phyloP scores from a whole-genome alignment of 2,113 vertebrate species.

The Ailurus styani region DNA sequence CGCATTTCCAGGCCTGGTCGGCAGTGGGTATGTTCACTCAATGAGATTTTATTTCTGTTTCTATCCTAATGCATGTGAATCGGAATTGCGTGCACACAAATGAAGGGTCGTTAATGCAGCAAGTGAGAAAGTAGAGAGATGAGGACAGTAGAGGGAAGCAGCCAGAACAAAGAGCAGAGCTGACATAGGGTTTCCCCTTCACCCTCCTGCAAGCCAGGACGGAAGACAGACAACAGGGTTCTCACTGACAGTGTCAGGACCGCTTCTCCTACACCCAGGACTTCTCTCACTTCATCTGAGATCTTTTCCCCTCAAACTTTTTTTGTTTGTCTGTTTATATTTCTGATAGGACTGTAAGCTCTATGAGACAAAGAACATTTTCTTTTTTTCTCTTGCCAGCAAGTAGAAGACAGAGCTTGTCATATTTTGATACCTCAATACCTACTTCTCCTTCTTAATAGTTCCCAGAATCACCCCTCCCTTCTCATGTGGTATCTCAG shows the following conservation, averaged over 20 bases:
- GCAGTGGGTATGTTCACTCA: neutral
- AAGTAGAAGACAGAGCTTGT: neutral
- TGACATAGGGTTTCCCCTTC: neutral
- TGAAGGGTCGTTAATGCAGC: neutral
- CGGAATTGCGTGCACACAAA: neutral
- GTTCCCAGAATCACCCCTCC: neutral
- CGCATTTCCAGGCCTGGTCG: neutral
- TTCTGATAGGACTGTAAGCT: neutral
- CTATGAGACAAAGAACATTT: neutral
- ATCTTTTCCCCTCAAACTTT: neutral
- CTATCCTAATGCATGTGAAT: neutral
- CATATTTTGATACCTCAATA: neutral
- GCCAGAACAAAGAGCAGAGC: accelerated
- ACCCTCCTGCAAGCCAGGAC: neutral
- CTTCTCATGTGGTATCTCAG: neutral
- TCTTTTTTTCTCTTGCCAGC: neutral
- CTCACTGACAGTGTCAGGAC: accelerated
- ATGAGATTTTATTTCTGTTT: neutral
- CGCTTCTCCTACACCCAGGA: neutral
- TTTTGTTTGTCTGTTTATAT: neutral
- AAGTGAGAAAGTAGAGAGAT: neutral
- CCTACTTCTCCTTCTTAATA: neutral
- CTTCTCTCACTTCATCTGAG: neutral
- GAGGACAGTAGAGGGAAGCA: no score
- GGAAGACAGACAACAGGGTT: accelerated